Evolutionary conservation across 2,797 vertebrate genomes (phyloP), one percentile per base, ranked within the genome.

Genomic region (Erithacus rubecula): DNA sequence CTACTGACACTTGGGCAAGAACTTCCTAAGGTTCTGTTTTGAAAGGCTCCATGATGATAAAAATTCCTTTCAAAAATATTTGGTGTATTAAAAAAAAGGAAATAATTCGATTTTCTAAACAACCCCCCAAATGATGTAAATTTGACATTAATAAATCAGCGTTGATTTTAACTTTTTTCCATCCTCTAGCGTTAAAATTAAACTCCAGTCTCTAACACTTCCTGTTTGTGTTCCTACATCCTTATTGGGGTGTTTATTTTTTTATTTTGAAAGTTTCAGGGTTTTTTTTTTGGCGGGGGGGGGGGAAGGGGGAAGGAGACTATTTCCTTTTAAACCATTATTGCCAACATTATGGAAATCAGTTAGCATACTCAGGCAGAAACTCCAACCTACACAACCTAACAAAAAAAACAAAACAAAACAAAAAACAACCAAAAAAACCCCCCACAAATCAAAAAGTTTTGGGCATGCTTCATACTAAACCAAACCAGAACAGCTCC

Each of bases 391-490:
- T 20, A 4, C 39, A 47, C 9, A 71, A 77, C 6, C 2, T 9
- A 69, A 87, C 46, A 90, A 79, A 85, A 83, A 51, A 81, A 82
- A 67, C n/a, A n/a, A n/a, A n/a, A n/a, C n/a, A n/a, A n/a, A n/a
- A n/a, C n/a, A n/a, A n/a, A n/a, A n/a, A n/a, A n/a, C n/a, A n/a
- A n/a, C n/a, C n/a, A n/a, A n/a, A n/a, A n/a, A n/a, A n/a, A n/a
- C n/a, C n/a, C n/a, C n/a, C n/a, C 26, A 12, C 22, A 87, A 87
- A 87, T 74, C 56, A 83, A 93, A 87, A 81, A 90, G 60, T 87
- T 79, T 47, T 18, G 46, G 41, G 22, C 44, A 62, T 4, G 30
- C 29, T 75, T 70, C 51, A 65, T 41, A 65, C 51, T 85, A 90
- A 93, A 79, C 11, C 67, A 89, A 85, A 82, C 24, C 29, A 82